A percentile compares a stretch with the other conserved stretches of the same genome.
phyloP scores from a whole-genome alignment of 2,113 vertebrate genomes.

The Brachyistius frenatus region DNA sequence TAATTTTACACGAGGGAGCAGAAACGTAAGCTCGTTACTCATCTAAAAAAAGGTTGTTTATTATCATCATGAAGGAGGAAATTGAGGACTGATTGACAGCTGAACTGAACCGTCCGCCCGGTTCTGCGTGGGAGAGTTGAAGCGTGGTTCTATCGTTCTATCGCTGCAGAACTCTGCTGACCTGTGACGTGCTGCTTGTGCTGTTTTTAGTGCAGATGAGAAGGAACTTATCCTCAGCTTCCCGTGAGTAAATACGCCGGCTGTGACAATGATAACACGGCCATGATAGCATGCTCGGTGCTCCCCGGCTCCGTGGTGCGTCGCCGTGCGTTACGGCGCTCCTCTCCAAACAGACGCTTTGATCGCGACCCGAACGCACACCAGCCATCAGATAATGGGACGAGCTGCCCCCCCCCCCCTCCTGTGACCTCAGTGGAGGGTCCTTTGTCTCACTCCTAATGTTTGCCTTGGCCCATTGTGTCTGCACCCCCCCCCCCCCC shows the following conservation, averaged over 20 bases:
- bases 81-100: no score
- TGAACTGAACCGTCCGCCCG: no score
- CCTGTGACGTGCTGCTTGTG: conserved; percentile 11
- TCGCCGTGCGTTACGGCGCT: conserved; percentile 38
- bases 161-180: not conserved
- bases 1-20: no score
- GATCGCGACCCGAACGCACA: conserved; percentile 67
- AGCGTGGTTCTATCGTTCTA: no score
- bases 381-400: conserved; percentile 78
- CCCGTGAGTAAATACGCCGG: conserved; percentile 44
- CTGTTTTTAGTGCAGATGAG: conserved; percentile 63
- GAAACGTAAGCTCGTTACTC: no score
- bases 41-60: no score
- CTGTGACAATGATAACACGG: conserved; percentile 57
- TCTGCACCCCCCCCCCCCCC: conserved; percentile 71
- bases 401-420: conserved; percentile 74
- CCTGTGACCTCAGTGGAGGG: conserved; percentile 72
- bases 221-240: conserved; percentile 50
- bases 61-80: no score
- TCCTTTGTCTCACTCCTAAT: conserved; percentile 90
- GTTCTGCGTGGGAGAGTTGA: no score
- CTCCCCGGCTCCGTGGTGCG: conserved; percentile 42
- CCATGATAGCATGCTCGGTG: conserved; percentile 51
- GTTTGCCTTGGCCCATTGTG: conserved; percentile 89
- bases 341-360: conserved; percentile 66